phyloP scores from a whole-genome alignment of 2,113 vertebrate species.

The Ammodytes marinus region DNA sequence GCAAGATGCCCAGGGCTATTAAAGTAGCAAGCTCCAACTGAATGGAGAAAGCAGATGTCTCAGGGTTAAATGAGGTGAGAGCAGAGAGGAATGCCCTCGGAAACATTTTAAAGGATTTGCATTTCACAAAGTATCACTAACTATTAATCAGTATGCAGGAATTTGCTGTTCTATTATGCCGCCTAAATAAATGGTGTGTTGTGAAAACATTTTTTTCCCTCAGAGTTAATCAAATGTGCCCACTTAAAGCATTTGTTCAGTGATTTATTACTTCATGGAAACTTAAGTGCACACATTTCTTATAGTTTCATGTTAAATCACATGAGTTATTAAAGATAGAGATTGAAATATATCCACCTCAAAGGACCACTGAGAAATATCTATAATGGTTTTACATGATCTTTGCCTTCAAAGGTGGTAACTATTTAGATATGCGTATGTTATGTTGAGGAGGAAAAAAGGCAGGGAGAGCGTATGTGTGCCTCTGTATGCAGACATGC shows the following conservation, averaged over 20 bases:
- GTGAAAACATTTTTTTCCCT: conserved; percentile 20
- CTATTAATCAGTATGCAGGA: conserved; percentile 25
- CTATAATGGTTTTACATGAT: conserved; percentile 27
- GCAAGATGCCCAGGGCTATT: conserved; percentile 79
- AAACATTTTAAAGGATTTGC: conserved; percentile 64
- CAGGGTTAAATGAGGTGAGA: conserved; percentile 81
- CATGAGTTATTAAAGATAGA: conserved; percentile 17
- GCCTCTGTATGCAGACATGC: not conserved
- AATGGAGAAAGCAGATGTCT: conserved; percentile 83
- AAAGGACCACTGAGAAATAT: conserved; percentile 20
- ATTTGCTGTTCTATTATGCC: conserved; percentile 42
- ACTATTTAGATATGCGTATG: conserved; percentile 2
- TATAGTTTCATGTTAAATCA: conserved; percentile 1
- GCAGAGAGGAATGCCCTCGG: conserved; percentile 66
- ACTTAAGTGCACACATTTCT: conserved; percentile 8
- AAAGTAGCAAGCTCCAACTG: conserved; percentile 67
- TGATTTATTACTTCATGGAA: conserved; percentile 21
- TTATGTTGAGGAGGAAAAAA: not conserved
- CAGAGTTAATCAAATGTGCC: conserved; percentile 19
- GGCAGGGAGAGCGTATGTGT: not conserved
- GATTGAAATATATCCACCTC: conserved; percentile 5
- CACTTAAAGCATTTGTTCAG: not conserved
- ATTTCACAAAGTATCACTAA: conserved; percentile 51
- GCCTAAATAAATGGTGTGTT: conserved; percentile 32
- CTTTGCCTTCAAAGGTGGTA: conserved; percentile 36